These are phyloP conservation scores for Hystrix cristata DNA, from an alignment of 2,113 vertebrate genomes.

Conservation along the genomic window DNA sequence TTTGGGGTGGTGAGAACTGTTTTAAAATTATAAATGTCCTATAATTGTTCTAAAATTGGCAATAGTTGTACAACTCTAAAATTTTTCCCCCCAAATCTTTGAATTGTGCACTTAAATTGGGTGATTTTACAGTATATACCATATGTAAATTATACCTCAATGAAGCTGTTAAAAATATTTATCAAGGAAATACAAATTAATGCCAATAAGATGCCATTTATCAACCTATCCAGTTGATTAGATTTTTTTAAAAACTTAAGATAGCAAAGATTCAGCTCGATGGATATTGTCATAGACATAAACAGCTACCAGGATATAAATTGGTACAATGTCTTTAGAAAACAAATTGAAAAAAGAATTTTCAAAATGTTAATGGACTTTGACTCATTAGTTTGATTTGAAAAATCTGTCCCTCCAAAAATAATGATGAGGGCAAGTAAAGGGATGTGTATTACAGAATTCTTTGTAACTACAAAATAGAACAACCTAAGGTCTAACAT, in stretches of 20 bases:
- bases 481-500: neutral
- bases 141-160: neutral
- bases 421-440: neutral
- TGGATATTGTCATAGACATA: neutral
- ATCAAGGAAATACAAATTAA: slow-evolving; percentile 31
- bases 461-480: neutral
- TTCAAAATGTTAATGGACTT: slow-evolving; percentile 42
- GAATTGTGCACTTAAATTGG: neutral
- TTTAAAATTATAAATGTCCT: slow-evolving; percentile 35
- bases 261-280: neutral
- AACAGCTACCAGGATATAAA: neutral
- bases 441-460: neutral
- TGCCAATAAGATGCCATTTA: neutral
- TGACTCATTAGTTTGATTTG: slow-evolving; percentile 52
- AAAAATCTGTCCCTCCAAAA: slow-evolving; percentile 23
- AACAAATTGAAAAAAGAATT: slow-evolving; percentile 43
- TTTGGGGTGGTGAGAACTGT: neutral
- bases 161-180: slow-evolving; percentile 48
- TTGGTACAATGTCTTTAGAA: neutral
- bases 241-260: neutral
- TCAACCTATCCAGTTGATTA: neutral
- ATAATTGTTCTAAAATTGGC: neutral
- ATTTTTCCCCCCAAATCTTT: neutral
- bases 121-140: slow-evolving; percentile 8
- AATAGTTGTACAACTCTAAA: neutral